Base-by-base conservation (phyloP, 2,888 invertebrate genomes). In the Drosophila mimica region DNA sequence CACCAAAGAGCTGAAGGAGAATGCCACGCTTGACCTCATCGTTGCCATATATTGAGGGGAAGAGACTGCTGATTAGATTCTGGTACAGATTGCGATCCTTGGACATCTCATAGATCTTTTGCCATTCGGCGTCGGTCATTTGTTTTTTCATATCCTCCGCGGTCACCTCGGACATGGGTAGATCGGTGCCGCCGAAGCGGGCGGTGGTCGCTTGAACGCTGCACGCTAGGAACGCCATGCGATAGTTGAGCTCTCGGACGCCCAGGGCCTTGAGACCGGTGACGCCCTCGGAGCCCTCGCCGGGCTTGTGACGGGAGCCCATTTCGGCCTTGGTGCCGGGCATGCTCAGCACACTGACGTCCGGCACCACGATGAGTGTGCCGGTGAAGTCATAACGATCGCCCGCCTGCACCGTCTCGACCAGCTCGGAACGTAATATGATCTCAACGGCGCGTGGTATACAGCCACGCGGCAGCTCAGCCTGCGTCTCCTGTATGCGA, bases 381-480 rank as follows among this genome's bases (percentile, higher is more conserved):
- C 99, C 99, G 0, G 97, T 98, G 92, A 99, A 98, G 92, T 99
- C 98, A 90, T 98, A 98, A 20, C 96, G 94, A 90, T 96, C 96
- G 20, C 96, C 96, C 36, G 96, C 96, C 64, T 93, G 93, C 0
- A 99, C 98, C 31, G 96, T 96, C 93, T 99, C 99, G 0, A 99
- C 99, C 84, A 97, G 96, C 93, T 99, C 99, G 0, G 98, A 98
- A 79, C 99, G 94, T 60, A 99, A 94, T 82, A 99, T 96, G 40
- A 99, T 95, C 93, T 99, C 99, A 51, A 99, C 95, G 70, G 98
- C 98, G 46, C 99, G 95, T 0, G 99, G 99, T 88, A 99, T 99
- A 90, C 98, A 97, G 5, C 99, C 99, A 53, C 99, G 94, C 0
- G 99, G 99, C 38, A 99, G 93, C 92, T 99, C 99, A 0, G 98